These are phyloP conservation scores for Bombylius discolor DNA, from an alignment of 2,888 invertebrate species.

Conservation along the genomic window DNA sequence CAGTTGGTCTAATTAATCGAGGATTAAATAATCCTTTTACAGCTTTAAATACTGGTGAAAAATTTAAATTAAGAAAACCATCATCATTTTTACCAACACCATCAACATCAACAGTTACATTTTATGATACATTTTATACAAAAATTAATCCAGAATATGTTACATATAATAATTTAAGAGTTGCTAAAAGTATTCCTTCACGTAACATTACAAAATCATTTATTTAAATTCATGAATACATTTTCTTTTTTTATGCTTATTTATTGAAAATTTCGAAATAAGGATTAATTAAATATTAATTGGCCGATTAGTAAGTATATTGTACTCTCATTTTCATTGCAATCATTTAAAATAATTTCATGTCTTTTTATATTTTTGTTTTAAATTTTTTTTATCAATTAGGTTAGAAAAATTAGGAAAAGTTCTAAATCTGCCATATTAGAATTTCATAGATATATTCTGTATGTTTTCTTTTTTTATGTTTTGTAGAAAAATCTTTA, in stretches of 20 bases:
- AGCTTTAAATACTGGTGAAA: conserved; percentile 30
- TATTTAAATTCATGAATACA: too few relatives aligned
- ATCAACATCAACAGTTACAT: neutral
- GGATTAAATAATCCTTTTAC: conserved; percentile 29
- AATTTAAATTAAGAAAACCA: conserved; percentile 18
- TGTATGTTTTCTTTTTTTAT: neutral
- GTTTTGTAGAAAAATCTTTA: too few relatives aligned
- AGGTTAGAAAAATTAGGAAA: neutral
- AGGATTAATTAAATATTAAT: too few relatives aligned
- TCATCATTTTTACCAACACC: neutral
- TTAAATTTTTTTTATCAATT: too few relatives aligned
- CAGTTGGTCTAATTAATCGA: conserved; percentile 24
- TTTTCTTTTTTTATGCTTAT: too few relatives aligned
- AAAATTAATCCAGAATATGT: conserved; percentile 1
- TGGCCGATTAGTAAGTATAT: too few relatives aligned
- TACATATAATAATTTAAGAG: conserved; percentile 10
- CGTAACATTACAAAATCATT: neutral
- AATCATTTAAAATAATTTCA: too few relatives aligned
- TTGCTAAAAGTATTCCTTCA: conserved; percentile 6
- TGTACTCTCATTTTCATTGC: too few relatives aligned
- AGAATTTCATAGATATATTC: neutral
- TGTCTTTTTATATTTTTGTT: too few relatives aligned
- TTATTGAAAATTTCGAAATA: too few relatives aligned
- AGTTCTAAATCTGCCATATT: neutral
- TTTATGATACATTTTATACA: neutral